phyloP scores from a whole-genome alignment of 2,113 vertebrate species.

The Eclectus roratus region DNA sequence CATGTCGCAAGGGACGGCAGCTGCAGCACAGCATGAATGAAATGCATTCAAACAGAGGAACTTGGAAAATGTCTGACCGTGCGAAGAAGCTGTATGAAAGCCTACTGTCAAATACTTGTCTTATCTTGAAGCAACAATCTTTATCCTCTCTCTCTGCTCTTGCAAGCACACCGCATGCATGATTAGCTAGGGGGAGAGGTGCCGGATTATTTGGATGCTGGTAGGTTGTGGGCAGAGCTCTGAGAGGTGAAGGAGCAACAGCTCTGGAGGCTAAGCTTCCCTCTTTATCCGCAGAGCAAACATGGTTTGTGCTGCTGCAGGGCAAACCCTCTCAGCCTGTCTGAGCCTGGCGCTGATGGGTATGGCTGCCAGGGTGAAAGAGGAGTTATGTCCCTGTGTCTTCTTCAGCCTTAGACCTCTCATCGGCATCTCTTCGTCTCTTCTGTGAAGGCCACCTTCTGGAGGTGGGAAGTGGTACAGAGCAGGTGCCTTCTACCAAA shows the following conservation, averaged over 20 bases:
- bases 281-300: neutral
- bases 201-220: neutral
- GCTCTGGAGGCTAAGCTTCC: neutral
- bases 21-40: neutral
- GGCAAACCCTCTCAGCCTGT: neutral
- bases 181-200: neutral
- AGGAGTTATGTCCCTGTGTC: neutral
- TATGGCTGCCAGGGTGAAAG: neutral
- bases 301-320: neutral
- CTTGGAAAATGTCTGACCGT: constrained; percentile 24
- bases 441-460: neutral
- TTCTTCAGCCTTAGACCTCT: neutral
- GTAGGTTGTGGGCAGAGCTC: neutral
- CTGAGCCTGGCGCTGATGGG: neutral
- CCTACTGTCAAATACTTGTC: constrained; percentile 45
- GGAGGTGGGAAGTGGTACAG: neutral
- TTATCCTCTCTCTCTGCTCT: neutral
- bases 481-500: neutral
- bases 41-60: constrained; percentile 6
- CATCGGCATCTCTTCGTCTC: neutral
- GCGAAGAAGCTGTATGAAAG: constrained; percentile 25
- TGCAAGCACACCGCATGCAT: neutral
- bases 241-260: neutral
- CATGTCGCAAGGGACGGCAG: neutral
- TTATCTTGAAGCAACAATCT: constrained; percentile 31